Conservation (phyloP, 2,888 invertebrate species). For the Blera fallax region DNA sequence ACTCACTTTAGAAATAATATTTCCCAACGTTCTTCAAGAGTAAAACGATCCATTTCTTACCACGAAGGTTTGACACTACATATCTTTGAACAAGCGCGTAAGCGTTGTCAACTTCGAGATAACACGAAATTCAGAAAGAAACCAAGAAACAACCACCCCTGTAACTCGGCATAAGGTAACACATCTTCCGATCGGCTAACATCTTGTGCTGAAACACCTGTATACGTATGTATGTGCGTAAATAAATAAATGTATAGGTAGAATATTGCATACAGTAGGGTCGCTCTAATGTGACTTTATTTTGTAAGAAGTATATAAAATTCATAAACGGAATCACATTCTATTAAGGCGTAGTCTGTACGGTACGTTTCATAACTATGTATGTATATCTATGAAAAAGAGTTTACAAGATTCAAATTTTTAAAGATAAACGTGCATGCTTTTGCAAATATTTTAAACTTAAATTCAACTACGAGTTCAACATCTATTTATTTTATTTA, state of each 20-base stretch:
- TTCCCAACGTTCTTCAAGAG: no score
- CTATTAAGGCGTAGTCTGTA: neutral
- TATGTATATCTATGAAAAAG: neutral
- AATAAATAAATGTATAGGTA: no score
- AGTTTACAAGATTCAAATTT: neutral
- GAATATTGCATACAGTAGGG: neutral
- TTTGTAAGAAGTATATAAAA: neutral
- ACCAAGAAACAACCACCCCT: no score
- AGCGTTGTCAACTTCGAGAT: no score
- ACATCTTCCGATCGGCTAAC: neutral
- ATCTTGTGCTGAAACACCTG: neutral
- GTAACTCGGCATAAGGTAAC: no score
- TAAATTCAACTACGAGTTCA: neutral
- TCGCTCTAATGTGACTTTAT: neutral
- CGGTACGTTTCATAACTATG: neutral
- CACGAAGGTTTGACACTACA: no score
- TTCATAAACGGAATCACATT: neutral
- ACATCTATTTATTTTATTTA: neutral
- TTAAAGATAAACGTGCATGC: neutral
- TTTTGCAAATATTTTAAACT: neutral
- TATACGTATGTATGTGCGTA: neutral
- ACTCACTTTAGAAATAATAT: no score
- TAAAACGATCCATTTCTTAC: no score
- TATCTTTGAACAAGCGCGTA: no score
- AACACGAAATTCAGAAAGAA: no score